phyloP scores from a whole-genome alignment of 1,140 invertebrate species.

The Chrysoperla carnea region DNA sequence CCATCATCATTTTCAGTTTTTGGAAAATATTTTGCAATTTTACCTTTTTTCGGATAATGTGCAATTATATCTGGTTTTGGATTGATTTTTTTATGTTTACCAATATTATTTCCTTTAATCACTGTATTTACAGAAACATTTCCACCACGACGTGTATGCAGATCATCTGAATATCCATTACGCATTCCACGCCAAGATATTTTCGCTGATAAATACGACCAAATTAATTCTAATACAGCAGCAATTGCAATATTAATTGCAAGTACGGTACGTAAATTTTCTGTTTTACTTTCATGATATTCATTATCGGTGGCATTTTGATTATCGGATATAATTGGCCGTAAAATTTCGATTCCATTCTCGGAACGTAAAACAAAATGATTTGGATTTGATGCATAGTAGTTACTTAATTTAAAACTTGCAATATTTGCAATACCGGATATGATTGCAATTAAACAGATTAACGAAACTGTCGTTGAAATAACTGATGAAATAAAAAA shows the following conservation, averaged over 20 bases:
- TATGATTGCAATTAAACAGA: constrained; percentile 7
- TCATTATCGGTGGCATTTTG: background rate
- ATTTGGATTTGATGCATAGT: background rate
- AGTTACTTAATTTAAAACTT: background rate
- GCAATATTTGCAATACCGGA: background rate
- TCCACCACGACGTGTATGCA: constrained; percentile 19
- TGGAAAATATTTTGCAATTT: constrained; percentile 30
- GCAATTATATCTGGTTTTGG: constrained; percentile 29
- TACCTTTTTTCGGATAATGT: constrained; percentile 27
- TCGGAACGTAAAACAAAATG: background rate
- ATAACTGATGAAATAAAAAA: constrained; percentile 32
- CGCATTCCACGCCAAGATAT: constrained; percentile 40
- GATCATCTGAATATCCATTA: constrained; percentile 33
- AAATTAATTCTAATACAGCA: constrained; percentile 33
- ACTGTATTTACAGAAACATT: constrained; percentile 28
- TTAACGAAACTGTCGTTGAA: constrained; percentile 24
- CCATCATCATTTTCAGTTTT: constrained; percentile 27
- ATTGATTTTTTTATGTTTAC: constrained; percentile 24
- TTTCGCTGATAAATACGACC: constrained; percentile 36
- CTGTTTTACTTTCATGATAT: constrained; percentile 10
- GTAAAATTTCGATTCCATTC: background rate
- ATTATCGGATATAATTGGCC: background rate
- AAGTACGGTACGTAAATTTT: constrained; percentile 19
- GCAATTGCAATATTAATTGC: constrained; percentile 38
- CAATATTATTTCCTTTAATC: constrained; percentile 26